Percentiles rank a stretch among this genome's conserved stretches.
Conservation (phyloP, 2,797 vertebrate genomes). For the Coracias cyanogaster region DNA sequence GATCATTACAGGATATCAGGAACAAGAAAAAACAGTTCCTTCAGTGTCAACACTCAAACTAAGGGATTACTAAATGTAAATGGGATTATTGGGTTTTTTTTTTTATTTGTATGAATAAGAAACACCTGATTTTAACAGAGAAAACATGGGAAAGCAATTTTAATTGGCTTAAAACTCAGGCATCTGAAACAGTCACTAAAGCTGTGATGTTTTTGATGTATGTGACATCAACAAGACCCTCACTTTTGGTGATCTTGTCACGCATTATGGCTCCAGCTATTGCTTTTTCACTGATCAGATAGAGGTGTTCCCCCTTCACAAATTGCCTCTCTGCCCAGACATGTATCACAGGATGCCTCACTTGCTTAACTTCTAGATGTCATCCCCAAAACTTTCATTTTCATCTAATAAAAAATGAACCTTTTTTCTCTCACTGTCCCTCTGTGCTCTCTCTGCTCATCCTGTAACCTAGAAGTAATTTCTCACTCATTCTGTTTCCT, state of each 20-base stretch:
- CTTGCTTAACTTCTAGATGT: not conserved
- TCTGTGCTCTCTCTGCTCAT: not conserved
- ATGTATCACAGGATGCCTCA: not conserved
- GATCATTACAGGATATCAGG: not conserved
- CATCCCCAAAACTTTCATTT: not conserved
- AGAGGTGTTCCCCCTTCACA: not conserved
- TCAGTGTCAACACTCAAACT: not conserved
- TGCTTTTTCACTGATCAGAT: not conserved
- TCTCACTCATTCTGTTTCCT: constrained; percentile 36
- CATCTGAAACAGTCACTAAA: not conserved
- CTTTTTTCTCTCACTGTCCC: not conserved
- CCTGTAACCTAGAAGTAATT: not conserved
- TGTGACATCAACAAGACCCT: not conserved
- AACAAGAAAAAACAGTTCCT: not conserved
- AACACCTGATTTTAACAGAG: not conserved
- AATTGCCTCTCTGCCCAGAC: not conserved
- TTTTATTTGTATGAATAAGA: not conserved
- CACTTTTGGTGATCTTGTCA: not conserved
- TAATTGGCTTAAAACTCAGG: not conserved
- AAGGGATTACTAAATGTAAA: not conserved
- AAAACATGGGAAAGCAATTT: not conserved
- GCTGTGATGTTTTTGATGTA: not conserved
- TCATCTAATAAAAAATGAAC: not conserved
- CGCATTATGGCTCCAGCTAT: not conserved
- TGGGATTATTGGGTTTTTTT: not conserved